Evolutionary conservation across 2,113 vertebrate genomes (phyloP).

Genomic region (Dicentrarchus labrax): DNA sequence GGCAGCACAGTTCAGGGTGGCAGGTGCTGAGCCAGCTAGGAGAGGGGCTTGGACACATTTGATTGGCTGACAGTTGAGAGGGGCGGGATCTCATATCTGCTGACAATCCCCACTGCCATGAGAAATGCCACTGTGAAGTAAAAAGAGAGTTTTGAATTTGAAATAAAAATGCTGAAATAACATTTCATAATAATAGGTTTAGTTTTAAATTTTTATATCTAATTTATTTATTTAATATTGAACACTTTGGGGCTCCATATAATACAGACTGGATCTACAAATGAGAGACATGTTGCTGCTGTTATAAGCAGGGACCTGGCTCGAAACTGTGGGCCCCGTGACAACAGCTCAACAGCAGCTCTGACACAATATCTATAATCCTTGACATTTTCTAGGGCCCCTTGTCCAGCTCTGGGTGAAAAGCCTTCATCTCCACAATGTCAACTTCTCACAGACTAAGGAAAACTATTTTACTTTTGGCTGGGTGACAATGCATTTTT

Average conservation of each 20-base stretch:
- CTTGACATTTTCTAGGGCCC: constrained; percentile 44
- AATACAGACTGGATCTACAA: constrained; percentile 17
- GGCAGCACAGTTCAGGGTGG: neutral
- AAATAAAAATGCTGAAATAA: constrained; percentile 7
- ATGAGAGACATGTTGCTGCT: constrained; percentile 25
- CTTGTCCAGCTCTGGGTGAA: constrained; percentile 45
- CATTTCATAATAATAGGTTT: constrained; percentile 1
- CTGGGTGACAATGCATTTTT: constrained; percentile 46
- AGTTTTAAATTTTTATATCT: neutral
- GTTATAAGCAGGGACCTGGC: neutral
- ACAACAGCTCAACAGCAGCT: constrained; percentile 53
- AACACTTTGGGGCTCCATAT: neutral
- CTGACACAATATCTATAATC: constrained; percentile 62
- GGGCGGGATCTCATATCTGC: neutral
- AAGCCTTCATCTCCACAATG: constrained; percentile 53
- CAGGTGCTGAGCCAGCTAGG: neutral
- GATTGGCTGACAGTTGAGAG: neutral
- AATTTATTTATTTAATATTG: neutral
- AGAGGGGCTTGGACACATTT: neutral
- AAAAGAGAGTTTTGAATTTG: neutral
- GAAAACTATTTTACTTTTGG: constrained; percentile 53
- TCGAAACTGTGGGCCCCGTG: constrained; percentile 27
- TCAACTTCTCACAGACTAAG: constrained; percentile 55
- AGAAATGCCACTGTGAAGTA: constrained; percentile 18
- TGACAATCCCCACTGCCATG: neutral